A percentile compares a stretch with the other conserved stretches of the same genome.
Conservation (phyloP, 1,140 invertebrate genomes). For the Drosophila subpulchrella region DNA sequence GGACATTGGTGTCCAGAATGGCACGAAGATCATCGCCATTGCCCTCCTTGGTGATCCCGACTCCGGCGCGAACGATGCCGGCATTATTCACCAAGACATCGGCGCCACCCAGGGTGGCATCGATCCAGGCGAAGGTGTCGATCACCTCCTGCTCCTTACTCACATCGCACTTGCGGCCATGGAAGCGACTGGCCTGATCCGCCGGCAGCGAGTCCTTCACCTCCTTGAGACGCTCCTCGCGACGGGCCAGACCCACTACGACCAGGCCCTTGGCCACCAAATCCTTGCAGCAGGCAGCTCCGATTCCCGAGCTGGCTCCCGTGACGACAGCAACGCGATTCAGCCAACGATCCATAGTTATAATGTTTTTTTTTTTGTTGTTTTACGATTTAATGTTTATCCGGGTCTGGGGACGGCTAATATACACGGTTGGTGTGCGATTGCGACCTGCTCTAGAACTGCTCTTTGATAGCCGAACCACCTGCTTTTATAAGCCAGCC, state of each 20-base stretch:
- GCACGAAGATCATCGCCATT: slow-evolving; percentile 54
- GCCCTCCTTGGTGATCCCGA: slow-evolving; percentile 10
- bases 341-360: slow-evolving; percentile 71
- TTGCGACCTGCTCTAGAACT: slow-evolving; percentile 15
- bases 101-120: slow-evolving; percentile 87
- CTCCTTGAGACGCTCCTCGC: slow-evolving; percentile 86
- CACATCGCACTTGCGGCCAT: slow-evolving; percentile 87
- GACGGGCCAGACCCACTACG: slow-evolving; percentile 89
- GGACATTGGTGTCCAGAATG: slow-evolving; percentile 88
- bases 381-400: neutral
- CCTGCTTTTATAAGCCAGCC: slow-evolving; percentile 1
- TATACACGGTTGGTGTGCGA: neutral
- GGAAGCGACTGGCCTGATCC: slow-evolving; percentile 81
- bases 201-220: slow-evolving; percentile 59
- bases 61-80: slow-evolving; percentile 84
- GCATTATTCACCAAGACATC: slow-evolving; percentile 92
- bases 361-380: neutral
- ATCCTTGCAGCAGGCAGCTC: slow-evolving; percentile 83
- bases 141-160: slow-evolving; percentile 88
- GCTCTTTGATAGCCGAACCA: neutral
- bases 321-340: slow-evolving; percentile 78
- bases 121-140: slow-evolving; percentile 88
- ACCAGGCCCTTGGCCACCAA: slow-evolving; percentile 86
- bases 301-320: slow-evolving; percentile 86
- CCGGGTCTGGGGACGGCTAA: neutral